phyloP scores from a whole-genome alignment of 2,113 vertebrate genomes.

The Bambusicola thoracicus region DNA sequence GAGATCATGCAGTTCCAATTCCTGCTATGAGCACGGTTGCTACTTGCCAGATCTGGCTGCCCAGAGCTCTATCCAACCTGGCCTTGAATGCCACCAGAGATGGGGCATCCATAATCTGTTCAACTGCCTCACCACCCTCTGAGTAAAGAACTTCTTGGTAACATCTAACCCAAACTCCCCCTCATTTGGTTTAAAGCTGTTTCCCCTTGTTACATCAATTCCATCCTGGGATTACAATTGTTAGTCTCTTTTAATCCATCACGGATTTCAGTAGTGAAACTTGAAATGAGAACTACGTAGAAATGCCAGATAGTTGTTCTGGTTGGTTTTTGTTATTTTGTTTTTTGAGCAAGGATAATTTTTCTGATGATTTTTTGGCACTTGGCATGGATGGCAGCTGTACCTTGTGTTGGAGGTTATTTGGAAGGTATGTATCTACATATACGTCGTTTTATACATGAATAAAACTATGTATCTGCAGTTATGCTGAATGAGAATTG shows the following conservation, averaged over 20 bases:
- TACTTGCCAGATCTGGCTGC: too few species aligned
- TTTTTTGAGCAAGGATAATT: not conserved
- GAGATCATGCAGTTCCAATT: too few species aligned
- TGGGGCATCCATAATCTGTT: too few species aligned
- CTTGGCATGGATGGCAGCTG: not conserved
- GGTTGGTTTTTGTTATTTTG: fast-evolving
- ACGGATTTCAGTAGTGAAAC: not conserved
- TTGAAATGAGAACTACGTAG: not conserved
- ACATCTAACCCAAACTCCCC: too few species aligned
- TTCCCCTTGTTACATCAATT: too few species aligned
- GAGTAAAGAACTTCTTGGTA: too few species aligned
- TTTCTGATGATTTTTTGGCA: not conserved
- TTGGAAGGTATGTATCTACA: not conserved
- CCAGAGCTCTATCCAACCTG: too few species aligned
- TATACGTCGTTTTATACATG: not conserved
- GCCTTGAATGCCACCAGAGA: too few species aligned
- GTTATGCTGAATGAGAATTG: not conserved
- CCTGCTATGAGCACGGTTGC: too few species aligned
- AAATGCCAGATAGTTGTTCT: not conserved
- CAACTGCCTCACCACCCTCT: too few species aligned
- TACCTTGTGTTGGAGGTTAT: not conserved
- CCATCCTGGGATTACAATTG: not conserved
- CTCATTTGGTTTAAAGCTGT: too few species aligned
- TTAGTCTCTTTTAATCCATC: not conserved
- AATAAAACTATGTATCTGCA: not conserved